phyloP scores from a whole-genome alignment of 2,888 invertebrate species.

The Lithophane ornitopus region DNA sequence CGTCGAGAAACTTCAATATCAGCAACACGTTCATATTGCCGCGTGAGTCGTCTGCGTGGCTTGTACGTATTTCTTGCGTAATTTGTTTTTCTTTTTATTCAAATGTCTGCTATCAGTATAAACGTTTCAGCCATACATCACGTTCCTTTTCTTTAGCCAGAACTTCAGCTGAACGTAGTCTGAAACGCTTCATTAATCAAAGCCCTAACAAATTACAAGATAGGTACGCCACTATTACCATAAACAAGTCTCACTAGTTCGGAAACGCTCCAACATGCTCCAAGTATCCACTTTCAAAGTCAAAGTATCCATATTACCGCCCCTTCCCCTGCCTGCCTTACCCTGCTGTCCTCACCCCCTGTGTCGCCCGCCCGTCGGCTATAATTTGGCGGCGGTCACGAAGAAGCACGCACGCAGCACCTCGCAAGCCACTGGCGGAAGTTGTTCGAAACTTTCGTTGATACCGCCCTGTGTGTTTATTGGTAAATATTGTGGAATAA shows the following conservation, averaged over 20 bases:
- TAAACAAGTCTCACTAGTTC: constrained; percentile 57
- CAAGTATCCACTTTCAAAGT: constrained; percentile 69
- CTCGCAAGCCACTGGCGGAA: constrained; percentile 60
- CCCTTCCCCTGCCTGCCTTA: background rate
- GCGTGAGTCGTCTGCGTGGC: constrained; percentile 20
- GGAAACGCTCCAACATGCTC: constrained; percentile 59
- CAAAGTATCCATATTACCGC: constrained; percentile 66
- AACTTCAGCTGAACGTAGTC: constrained; percentile 17
- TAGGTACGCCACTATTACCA: constrained; percentile 51
- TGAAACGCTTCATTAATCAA: constrained; percentile 39
- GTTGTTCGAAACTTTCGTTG: constrained; percentile 66
- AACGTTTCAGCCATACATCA: constrained; percentile 18
- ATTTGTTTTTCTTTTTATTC: constrained; percentile 43
- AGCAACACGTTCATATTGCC: constrained; percentile 29
- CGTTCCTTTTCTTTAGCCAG: background rate
- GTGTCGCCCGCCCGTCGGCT: constrained; percentile 35
- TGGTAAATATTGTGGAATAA: constrained; percentile 61
- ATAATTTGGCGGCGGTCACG: constrained; percentile 64
- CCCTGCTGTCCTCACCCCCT: constrained; percentile 24
- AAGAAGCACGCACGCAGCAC: constrained; percentile 66
- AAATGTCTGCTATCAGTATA: constrained; percentile 4
- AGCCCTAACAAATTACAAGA: constrained; percentile 54
- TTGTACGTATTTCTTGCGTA: constrained; percentile 26
- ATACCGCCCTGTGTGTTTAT: constrained; percentile 64
- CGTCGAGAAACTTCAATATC: constrained; percentile 42